Percentiles rank a stretch among this genome's conserved stretches.
These are phyloP conservation scores for Nothocercus julius DNA, from an alignment of 2,113 vertebrate species.

Conservation along the genomic window DNA sequence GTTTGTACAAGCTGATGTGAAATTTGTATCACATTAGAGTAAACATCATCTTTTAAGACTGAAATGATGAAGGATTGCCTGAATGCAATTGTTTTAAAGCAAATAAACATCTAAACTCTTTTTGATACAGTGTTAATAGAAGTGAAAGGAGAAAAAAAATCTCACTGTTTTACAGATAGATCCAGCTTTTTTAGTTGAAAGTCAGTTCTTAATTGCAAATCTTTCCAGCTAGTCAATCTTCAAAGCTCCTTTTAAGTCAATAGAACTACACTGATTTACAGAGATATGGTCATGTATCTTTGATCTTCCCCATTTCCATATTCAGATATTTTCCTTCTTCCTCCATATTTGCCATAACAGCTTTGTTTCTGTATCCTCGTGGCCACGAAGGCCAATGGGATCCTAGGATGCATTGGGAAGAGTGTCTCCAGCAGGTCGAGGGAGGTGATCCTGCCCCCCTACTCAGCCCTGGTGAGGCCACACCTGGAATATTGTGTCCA, in stretches of 20 bases:
- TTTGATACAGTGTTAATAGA: background rate
- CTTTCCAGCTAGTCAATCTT: background rate
- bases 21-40: background rate
- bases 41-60: background rate
- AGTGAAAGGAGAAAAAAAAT: background rate
- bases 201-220: background rate
- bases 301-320: background rate
- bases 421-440: too few relatives aligned
- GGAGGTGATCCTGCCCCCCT: too few relatives aligned
- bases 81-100: background rate
- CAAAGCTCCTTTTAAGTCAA: background rate
- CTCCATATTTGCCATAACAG: background rate
- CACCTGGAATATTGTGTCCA: too few relatives aligned
- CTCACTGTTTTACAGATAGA: background rate
- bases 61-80: background rate
- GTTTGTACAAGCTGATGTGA: background rate
- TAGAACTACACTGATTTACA: background rate
- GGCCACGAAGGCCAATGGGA: too few relatives aligned
- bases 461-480: too few relatives aligned
- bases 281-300: background rate
- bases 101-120: background rate
- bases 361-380: background rate
- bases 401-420: too few relatives aligned
- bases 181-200: background rate
- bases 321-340: background rate